Percentiles rank a stretch among this genome's conserved stretches.
Evolutionary conservation across 2,797 vertebrate genomes (phyloP).

Genomic region (Petrocephalus sullivani): DNA sequence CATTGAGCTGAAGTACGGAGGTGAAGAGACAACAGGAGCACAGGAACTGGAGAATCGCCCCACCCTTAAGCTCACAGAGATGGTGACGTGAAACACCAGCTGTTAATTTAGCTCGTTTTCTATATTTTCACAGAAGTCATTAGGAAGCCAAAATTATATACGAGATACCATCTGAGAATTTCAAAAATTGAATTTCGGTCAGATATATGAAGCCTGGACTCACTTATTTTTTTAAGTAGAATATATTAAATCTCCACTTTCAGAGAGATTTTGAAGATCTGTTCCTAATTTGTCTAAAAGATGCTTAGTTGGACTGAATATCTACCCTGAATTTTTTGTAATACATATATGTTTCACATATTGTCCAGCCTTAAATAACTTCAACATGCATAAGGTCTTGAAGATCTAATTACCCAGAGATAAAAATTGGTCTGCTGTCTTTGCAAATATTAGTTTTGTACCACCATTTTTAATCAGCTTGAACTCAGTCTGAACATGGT

Average conservation of each 20-base stretch:
- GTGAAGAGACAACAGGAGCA: not conserved
- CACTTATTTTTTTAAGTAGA: not conserved
- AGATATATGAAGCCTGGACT: not conserved
- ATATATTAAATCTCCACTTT: not conserved
- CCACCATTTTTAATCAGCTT: not conserved
- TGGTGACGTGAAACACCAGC: not conserved
- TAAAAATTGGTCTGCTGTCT: not conserved
- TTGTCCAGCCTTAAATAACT: not conserved
- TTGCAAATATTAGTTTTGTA: constrained; percentile 5
- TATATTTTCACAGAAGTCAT: not conserved
- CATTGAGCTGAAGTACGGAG: not conserved
- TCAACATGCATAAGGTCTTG: not conserved
- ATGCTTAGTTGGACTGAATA: not conserved
- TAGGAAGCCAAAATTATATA: not conserved
- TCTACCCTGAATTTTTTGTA: not conserved
- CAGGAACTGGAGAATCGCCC: not conserved
- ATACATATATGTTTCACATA: not conserved
- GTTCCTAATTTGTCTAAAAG: not conserved
- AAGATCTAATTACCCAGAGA: not conserved
- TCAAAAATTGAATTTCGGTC: not conserved
- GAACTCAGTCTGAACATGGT: not conserved
- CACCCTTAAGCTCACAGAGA: not conserved
- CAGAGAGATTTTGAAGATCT: not conserved
- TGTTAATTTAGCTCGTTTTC: not conserved
- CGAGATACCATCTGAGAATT: not conserved